Evolutionary conservation across 1,140 invertebrate genomes (phyloP), one percentile per base, ranked within the genome.

Genomic region (Bombus turneri): DNA sequence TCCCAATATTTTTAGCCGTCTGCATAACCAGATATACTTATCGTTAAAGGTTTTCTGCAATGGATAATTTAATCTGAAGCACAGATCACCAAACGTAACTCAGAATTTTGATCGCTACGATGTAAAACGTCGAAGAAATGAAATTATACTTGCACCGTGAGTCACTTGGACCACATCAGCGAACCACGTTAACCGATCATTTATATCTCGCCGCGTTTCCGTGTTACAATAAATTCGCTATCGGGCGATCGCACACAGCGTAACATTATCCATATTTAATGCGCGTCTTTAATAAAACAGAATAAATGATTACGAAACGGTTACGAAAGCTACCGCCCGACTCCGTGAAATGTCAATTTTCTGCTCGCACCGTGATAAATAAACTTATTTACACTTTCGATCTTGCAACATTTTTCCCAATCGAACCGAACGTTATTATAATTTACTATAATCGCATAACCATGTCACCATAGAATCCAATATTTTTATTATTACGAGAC

Each of bases 271-370:
- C 31, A 71, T 57, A 81, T 71, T 57, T 81, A 81, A 57, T 22
- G 66, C 43, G n/a, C 47, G 25, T 81, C 31, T 79, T 68, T 81
- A 71, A 75, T 64, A 59, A 64, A 82, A 75, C 71, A 9, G 72
- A 75, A 22, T 34, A 34, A 64, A 47, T 1, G 1, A 41, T 82
- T 82, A 28, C 71, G 41, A 34, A 64, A 82, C 25, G 0, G 25
- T 75, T 82, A 43, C 71, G 71, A 64, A 82, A 82, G 37, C 31
- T 13, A 13, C 53, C 10, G 8, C 22, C 53, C 34, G 43, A 62
- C 53, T 64, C 71, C 57, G 71, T 62, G 71, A 82, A 82, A 82
- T 75, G 53, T 74, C 71, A 39, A 82, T 82, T 82, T 82, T 82
- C 71, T 66, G 71, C 31, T 39, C 39, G 22, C 31, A 37, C 6